These are phyloP conservation scores for Stylophora pistillata DNA, from an alignment of 64 coral and sea anemone genomes.

Conservation along the genomic window DNA sequence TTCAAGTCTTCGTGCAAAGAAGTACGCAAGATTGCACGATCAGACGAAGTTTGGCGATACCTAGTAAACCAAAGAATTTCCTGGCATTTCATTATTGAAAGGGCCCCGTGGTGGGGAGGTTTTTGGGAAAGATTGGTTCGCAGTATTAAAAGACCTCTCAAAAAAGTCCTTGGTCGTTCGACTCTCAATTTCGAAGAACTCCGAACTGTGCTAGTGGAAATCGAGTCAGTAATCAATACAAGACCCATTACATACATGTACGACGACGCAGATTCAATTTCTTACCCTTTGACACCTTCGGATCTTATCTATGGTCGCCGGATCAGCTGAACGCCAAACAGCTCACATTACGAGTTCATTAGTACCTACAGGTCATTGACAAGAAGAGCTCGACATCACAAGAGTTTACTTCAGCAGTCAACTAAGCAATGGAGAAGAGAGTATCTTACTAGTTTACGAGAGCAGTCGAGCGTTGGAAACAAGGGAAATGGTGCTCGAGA, in stretches of 20 bases:
- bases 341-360: no score
- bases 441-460: no score
- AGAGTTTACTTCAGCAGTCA: no score
- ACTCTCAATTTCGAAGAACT: conserved; percentile 40
- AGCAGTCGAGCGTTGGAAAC: no score
- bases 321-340: no score
- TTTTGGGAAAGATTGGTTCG: conserved; percentile 27
- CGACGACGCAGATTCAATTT: conserved; percentile 38
- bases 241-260: conserved; percentile 50
- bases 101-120: conserved; percentile 33
- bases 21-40: conserved; percentile 3
- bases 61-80: not conserved
- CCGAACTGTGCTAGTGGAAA: conserved; percentile 27
- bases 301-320: no score
- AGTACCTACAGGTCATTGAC: no score
- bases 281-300: no score
- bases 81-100: conserved; percentile 48
- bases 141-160: conserved; percentile 37
- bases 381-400: no score
- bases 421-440: no score
- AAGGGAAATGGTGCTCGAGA: no score
- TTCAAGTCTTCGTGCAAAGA: conserved; percentile 24
- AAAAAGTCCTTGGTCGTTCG: conserved; percentile 30
- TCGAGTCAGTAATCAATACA: conserved; percentile 30
- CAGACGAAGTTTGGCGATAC: conserved; percentile 37